A percentile compares a stretch with the other conserved stretches of the same genome.
Evolutionary conservation across 1,140 invertebrate species (phyloP).

Genomic region (Cydia splendana): DNA sequence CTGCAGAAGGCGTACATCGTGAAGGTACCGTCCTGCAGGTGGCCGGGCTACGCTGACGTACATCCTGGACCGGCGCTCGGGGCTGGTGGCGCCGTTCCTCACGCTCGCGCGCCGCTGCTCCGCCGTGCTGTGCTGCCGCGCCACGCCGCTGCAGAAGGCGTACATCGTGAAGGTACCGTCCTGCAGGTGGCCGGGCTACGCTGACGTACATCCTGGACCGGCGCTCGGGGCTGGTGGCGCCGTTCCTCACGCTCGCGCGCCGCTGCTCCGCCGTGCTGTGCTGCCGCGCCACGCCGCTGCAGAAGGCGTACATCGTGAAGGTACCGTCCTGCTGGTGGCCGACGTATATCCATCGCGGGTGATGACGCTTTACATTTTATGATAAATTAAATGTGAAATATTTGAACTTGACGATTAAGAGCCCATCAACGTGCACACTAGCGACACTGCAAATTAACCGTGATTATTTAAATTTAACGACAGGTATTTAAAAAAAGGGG

Average conservation of each 20-base stretch:
- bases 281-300: neutral
- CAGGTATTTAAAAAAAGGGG: too few relatives aligned
- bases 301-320: slow-evolving; percentile 77
- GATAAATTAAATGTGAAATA: too few relatives aligned
- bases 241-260: slow-evolving; percentile 78
- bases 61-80: slow-evolving; percentile 88
- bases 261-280: slow-evolving; percentile 57
- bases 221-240: neutral
- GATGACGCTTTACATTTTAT: slow-evolving; percentile 60
- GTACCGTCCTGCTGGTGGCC: slow-evolving; percentile 92
- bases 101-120: slow-evolving; percentile 92
- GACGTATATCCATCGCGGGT: slow-evolving; percentile 94
- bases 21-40: slow-evolving; percentile 69
- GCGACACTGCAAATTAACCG: too few relatives aligned
- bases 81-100: slow-evolving; percentile 93
- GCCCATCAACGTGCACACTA: too few relatives aligned
- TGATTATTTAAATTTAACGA: too few relatives aligned
- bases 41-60: slow-evolving; percentile 94
- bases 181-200: neutral
- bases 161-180: slow-evolving; percentile 81
- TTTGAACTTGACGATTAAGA: too few relatives aligned
- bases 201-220: neutral
- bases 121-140: slow-evolving; percentile 97
- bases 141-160: slow-evolving; percentile 97
- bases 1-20: too few relatives aligned